A percentile compares a stretch with the other conserved stretches of the same genome.
Evolutionary conservation across 2,888 invertebrate species (phyloP).

Genomic region (Drosophila cyrtoloma): DNA sequence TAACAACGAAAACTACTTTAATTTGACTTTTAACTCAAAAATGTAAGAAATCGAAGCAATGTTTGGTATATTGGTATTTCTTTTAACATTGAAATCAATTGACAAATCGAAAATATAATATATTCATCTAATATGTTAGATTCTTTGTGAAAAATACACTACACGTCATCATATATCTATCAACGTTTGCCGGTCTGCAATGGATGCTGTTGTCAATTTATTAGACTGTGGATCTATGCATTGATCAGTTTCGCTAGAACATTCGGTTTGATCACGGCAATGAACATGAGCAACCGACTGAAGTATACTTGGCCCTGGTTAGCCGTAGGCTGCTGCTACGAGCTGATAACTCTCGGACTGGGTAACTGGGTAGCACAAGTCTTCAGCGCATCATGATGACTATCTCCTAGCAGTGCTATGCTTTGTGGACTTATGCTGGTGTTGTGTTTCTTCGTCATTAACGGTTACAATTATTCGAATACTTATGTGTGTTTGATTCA

Average conservation of each 20-base stretch:
- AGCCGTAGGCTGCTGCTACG: constrained; percentile 37
- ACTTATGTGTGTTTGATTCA: constrained; percentile 20
- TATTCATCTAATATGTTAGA: neutral
- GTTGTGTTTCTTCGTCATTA: constrained; percentile 29
- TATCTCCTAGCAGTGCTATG: constrained; percentile 7
- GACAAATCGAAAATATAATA: too few relatives aligned
- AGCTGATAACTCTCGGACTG: constrained; percentile 52
- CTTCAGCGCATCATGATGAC: constrained; percentile 2
- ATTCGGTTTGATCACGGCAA: constrained; percentile 35
- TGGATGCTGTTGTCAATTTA: constrained; percentile 53
- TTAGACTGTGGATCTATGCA: constrained; percentile 18
- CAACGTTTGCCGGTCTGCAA: constrained; percentile 46
- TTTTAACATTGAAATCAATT: neutral
- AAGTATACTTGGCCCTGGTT: constrained; percentile 41
- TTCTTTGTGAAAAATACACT: constrained; percentile 26
- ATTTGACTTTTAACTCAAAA: neutral
- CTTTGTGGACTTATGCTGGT: constrained; percentile 13
- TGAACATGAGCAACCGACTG: constrained; percentile 30
- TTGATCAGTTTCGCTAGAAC: constrained; percentile 21
- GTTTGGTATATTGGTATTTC: neutral
- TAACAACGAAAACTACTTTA: neutral
- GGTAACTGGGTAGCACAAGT: constrained; percentile 15
- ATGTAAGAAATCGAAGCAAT: neutral
- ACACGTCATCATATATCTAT: neutral
- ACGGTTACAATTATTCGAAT: constrained; percentile 10